Evolutionary conservation across 2,797 vertebrate species (phyloP).

Genomic region (Sebastes taczanowskii): DNA sequence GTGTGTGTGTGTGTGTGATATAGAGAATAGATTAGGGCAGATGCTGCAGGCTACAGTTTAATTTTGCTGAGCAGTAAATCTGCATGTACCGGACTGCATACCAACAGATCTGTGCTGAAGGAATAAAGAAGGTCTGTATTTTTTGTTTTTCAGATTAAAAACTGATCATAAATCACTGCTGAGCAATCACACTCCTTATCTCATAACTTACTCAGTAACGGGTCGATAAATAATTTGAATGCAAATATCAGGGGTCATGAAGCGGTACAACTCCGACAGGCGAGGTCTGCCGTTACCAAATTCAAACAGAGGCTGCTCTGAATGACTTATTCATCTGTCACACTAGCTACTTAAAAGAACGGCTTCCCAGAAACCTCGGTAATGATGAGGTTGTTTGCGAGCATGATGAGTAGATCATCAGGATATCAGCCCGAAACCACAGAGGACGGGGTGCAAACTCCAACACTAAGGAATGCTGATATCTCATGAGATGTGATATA

Average conservation of each 20-base stretch:
- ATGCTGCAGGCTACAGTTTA: neutral
- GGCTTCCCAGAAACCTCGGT: conserved; percentile 11
- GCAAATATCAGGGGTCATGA: neutral
- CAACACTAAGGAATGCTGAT: conserved; percentile 6
- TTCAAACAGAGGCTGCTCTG: neutral
- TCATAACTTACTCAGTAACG: neutral
- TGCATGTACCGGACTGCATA: neutral
- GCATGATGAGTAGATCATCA: neutral
- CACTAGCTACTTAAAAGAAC: neutral
- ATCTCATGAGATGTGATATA: neutral
- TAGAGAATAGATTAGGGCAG: conserved; percentile 1
- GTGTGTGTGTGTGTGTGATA: neutral
- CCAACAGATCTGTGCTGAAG: neutral
- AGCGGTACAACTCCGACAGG: neutral
- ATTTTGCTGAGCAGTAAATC: neutral
- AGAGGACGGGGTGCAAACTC: neutral
- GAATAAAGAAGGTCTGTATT: neutral
- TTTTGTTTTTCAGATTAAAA: conserved; percentile 1
- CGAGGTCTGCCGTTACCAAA: neutral
- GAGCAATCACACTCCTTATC: neutral
- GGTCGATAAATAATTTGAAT: neutral
- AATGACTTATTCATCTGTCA: neutral
- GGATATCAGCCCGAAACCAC: neutral
- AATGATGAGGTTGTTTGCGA: conserved; percentile 8
- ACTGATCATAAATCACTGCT: neutral